phyloP scores from a whole-genome alignment of 2,888 invertebrate species.

The Tinea pellionella region DNA sequence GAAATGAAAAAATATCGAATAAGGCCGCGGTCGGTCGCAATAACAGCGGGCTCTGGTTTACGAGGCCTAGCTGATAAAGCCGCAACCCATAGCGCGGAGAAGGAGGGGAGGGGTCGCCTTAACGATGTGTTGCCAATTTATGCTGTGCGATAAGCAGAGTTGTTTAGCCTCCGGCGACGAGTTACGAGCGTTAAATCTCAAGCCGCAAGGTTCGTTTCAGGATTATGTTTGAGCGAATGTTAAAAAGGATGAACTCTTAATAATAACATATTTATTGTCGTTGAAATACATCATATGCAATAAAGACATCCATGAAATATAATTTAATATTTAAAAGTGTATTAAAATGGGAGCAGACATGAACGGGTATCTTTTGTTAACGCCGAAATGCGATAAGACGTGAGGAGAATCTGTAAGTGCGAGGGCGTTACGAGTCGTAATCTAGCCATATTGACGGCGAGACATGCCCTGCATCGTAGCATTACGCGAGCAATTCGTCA shows the following conservation, averaged over 20 bases:
- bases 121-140: conserved; percentile 69
- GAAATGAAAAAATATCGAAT: conserved; percentile 59
- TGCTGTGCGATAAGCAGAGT: conserved; percentile 63
- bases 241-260: background rate
- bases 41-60: conserved; percentile 61
- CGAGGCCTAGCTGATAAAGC: conserved; percentile 61
- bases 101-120: conserved; percentile 53
- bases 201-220: conserved; percentile 30
- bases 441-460: conserved; percentile 18
- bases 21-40: conserved; percentile 51
- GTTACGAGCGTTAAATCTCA: conserved; percentile 46
- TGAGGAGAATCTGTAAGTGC: conserved; percentile 11
- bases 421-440: conserved; percentile 15
- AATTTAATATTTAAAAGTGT: background rate
- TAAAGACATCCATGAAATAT: background rate
- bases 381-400: conserved; percentile 7
- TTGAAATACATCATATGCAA: too few species aligned
- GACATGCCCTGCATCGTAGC: conserved; percentile 16
- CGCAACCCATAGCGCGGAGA: conserved; percentile 29
- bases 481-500: conserved; percentile 8
- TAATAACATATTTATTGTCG: too few species aligned
- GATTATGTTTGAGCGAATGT: background rate
- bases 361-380: conserved; percentile 11
- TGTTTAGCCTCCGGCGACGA: conserved; percentile 55
- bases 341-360: background rate